Percentiles rank a stretch among this genome's conserved stretches.
phyloP scores from a whole-genome alignment of 2,797 vertebrate species.

The Ispidina lecontei region DNA sequence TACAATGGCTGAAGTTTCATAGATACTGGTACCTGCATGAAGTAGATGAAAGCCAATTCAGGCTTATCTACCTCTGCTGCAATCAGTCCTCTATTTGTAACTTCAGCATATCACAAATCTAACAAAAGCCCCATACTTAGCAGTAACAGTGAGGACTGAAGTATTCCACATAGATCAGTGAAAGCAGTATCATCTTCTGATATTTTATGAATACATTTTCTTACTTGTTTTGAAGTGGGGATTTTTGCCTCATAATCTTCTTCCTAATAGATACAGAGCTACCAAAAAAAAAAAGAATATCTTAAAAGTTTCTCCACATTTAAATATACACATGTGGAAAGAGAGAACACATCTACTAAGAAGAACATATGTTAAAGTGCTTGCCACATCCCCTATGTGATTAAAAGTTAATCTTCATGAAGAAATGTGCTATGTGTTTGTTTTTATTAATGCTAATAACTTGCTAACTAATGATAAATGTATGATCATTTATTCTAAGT shows the following conservation, averaged over 20 bases:
- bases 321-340: background rate
- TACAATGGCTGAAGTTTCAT: background rate
- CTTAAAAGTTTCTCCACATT: background rate
- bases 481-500: slow-evolving; percentile 69
- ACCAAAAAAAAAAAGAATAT: background rate
- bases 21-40: background rate
- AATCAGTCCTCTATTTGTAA: background rate
- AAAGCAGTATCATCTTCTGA: background rate
- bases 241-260: background rate
- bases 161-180: background rate
- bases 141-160: background rate
- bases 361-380: background rate
- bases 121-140: background rate
- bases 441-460: slow-evolving; percentile 64
- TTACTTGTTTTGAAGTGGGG: background rate
- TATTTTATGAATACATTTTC: background rate
- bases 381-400: background rate
- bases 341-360: background rate
- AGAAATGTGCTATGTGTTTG: slow-evolving; percentile 35
- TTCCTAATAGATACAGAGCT: background rate
- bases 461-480: slow-evolving; percentile 58
- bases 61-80: background rate
- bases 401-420: slow-evolving; percentile 42
- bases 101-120: background rate
- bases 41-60: background rate